These are phyloP conservation scores for Leucophenga varia DNA, from an alignment of 1,140 invertebrate genomes.

Conservation along the genomic window DNA sequence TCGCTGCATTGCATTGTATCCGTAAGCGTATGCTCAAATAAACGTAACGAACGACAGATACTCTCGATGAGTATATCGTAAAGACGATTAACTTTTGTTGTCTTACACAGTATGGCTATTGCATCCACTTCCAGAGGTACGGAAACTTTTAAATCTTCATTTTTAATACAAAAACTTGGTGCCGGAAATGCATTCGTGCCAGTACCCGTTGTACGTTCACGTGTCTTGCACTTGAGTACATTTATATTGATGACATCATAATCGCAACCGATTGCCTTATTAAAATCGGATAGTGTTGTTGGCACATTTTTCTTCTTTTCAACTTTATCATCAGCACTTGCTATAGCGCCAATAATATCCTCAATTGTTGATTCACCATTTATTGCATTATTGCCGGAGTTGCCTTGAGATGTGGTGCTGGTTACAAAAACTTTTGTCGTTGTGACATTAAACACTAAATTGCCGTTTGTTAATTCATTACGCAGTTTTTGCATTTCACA, in stretches of 20 bases:
- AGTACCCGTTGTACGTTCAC: slow-evolving; percentile 19
- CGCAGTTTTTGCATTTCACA: slow-evolving; percentile 61
- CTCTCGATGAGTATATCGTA: slow-evolving; percentile 75
- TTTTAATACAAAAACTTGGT: slow-evolving; percentile 33
- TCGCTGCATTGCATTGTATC: slow-evolving; percentile 37
- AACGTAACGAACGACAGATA: slow-evolving; percentile 66
- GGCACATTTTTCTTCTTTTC: slow-evolving; percentile 26
- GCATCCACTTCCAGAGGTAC: slow-evolving; percentile 70
- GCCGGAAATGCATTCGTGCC: slow-evolving; percentile 30
- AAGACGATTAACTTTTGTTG: slow-evolving; percentile 64
- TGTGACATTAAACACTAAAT: slow-evolving; percentile 40
- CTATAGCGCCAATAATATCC: slow-evolving; percentile 28
- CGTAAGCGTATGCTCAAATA: slow-evolving; percentile 64
- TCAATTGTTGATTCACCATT: slow-evolving; percentile 35
- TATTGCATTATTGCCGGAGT: no score
- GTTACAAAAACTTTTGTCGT: slow-evolving; percentile 42
- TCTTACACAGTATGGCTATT: slow-evolving; percentile 68
- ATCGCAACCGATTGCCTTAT: slow-evolving; percentile 35
- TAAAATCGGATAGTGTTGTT: slow-evolving; percentile 14
- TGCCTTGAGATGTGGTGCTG: slow-evolving; percentile 30
- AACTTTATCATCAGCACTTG: slow-evolving; percentile 13
- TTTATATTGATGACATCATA: slow-evolving; percentile 45
- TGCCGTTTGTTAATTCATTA: slow-evolving; percentile 59
- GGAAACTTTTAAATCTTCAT: slow-evolving; percentile 53
- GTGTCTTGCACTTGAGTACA: slow-evolving; percentile 36